Conservation (phyloP, 1,140 invertebrate species). For the Steinernema khuongi region DNA sequence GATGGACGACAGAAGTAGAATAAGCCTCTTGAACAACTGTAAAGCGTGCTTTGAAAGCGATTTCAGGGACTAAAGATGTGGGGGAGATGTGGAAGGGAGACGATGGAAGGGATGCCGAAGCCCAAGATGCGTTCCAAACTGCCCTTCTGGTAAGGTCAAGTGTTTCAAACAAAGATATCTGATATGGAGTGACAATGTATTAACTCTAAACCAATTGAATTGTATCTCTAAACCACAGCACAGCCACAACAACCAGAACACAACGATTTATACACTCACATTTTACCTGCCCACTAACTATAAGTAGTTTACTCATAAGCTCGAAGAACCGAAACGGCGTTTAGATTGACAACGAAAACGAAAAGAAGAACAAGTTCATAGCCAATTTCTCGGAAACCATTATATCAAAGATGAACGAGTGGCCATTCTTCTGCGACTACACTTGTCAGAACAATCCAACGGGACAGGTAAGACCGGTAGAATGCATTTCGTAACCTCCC, state of each 20-base stretch:
- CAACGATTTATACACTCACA: too few species aligned
- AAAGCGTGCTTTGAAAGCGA: not conserved
- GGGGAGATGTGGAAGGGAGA: constrained; percentile 18
- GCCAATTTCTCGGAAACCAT: constrained; percentile 7
- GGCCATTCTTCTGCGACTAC: constrained; percentile 38
- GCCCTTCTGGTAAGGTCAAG: constrained; percentile 19
- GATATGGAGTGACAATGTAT: not conserved
- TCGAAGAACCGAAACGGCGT: not conserved
- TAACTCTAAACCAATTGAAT: not conserved
- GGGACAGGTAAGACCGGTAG: too few species aligned
- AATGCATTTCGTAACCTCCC: too few species aligned
- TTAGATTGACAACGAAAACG: constrained; percentile 20
- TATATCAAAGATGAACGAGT: constrained; percentile 25
- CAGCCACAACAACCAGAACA: too few species aligned
- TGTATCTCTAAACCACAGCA: too few species aligned
- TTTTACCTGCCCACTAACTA: too few species aligned
- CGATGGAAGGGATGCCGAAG: constrained; percentile 18
- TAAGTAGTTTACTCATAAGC: too few species aligned
- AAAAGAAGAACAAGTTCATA: constrained; percentile 3
- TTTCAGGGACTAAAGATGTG: constrained; percentile 2
- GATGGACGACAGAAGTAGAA: not conserved
- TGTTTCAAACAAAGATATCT: not conserved
- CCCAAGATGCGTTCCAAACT: constrained; percentile 24
- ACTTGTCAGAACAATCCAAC: constrained; percentile 20
- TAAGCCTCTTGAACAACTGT: constrained; percentile 12